Base-by-base conservation (phyloP, 1,140 invertebrate genomes). In the Gonatopus flavifemur region DNA sequence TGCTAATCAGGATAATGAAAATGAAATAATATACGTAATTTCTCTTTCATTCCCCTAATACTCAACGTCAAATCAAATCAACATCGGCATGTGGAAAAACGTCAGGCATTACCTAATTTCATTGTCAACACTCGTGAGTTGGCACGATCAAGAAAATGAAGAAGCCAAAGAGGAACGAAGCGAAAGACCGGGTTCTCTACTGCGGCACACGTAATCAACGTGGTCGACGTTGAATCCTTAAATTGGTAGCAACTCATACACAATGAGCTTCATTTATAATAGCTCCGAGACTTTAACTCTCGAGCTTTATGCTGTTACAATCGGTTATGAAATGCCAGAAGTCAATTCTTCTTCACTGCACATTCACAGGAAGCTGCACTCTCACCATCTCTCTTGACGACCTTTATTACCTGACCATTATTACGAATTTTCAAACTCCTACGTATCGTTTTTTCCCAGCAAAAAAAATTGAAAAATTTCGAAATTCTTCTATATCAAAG, bases 231-330 rank as follows among this genome's bases (percentile, higher is more conserved):
- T 73, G 73, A 64, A 62, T 68, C 66, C 64, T 63, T 69, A 72
- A 76, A 76, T 75, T 75, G 71, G 67, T 69, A 69, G 70, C 68
- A 76, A 76, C 71, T 75, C 72, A 66, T 69, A 62, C 59, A 76
- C 74, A 76, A 76, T 76, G 70, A 74, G 63, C 59, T 64, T 65
- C 70, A 72, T 73, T 76, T 72, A 72, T 64, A 70, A 74, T 76
- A 64, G 67, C 49, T 54, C n/a, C n/a, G n/a, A n/a, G 62, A 46
- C 52, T 62, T 54, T 69, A 70, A 69, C 62, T n/a, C n/a, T 68
- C 59, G 62, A 62, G 63, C 49, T 46, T 25, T 20, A 19, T 25
- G n/a, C 45, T 56, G 58, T 56, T 57, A 55, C 57, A 55, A 59
- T 49, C 57, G 48, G 54, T 72, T 64, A 62, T 62, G 65, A 73